Evolutionary conservation across 1,140 invertebrate genomes (phyloP).

Genomic region (Zaprionus camerounensis): DNA sequence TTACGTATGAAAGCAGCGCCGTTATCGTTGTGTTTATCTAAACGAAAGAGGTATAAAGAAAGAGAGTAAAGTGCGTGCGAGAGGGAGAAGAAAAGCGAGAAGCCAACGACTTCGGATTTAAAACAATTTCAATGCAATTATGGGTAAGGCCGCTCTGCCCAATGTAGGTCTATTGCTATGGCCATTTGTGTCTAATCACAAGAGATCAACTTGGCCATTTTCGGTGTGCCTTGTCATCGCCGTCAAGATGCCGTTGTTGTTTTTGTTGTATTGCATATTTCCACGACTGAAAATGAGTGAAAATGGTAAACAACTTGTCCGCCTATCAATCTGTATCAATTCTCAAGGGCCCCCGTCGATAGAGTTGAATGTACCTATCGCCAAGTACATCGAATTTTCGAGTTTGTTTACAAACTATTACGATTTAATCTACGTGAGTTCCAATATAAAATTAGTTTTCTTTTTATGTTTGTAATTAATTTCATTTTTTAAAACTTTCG

Average conservation of each 20-base stretch:
- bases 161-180: slow-evolving; percentile 68
- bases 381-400: background rate
- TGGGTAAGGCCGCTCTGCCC: slow-evolving; percentile 51
- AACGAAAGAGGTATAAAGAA: background rate
- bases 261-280: slow-evolving; percentile 15
- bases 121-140: slow-evolving; percentile 69
- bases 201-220: slow-evolving; percentile 72
- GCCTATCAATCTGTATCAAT: slow-evolving; percentile 63
- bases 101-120: slow-evolving; percentile 41
- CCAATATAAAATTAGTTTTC: background rate
- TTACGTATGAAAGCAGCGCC: slow-evolving; percentile 76
- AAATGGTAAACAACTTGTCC: slow-evolving; percentile 52
- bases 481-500: slow-evolving; percentile 4
- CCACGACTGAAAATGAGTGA: slow-evolving; percentile 35
- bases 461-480: background rate
- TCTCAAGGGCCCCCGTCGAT: slow-evolving; percentile 62
- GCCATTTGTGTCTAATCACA: slow-evolving; percentile 67
- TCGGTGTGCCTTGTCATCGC: slow-evolving; percentile 45
- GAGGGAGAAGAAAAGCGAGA: background rate
- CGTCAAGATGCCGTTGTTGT: background rate
- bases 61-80: background rate
- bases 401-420: background rate
- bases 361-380: slow-evolving; percentile 56
- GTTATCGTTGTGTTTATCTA: slow-evolving; percentile 72
- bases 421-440: background rate